Percentiles rank a stretch among this genome's conserved stretches.
These are phyloP conservation scores for Haplotaxodon microlepis DNA, from an alignment of 2,113 vertebrate genomes.

Conservation along the genomic window DNA sequence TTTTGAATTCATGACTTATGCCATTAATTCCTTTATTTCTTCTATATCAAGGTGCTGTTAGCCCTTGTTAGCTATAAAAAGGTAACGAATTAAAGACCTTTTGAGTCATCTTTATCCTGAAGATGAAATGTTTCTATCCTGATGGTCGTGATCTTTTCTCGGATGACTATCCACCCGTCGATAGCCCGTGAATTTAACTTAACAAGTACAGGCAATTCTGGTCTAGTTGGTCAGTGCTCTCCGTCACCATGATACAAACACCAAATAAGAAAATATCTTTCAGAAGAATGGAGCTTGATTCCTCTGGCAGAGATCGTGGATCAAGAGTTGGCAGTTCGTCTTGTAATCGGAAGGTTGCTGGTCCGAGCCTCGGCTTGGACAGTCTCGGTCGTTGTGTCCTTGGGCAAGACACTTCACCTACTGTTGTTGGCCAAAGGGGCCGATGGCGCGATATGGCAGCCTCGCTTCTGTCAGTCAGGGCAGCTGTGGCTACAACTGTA, in stretches of 20 bases:
- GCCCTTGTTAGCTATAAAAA: not conserved
- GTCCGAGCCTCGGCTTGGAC: accelerated
- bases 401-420: accelerated
- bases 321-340: not conserved
- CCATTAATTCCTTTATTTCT: not conserved
- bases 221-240: not conserved
- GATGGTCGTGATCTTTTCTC: accelerated
- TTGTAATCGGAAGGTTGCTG: not conserved
- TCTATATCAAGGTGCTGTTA: not conserved
- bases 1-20: accelerated
- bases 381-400: not conserved
- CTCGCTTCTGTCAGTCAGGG: too few relatives aligned
- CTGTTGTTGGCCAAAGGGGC: accelerated
- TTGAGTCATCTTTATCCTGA: not conserved
- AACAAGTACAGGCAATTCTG: not conserved
- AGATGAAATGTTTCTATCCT: not conserved
- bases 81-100: not conserved
- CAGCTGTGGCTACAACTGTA: not conserved
- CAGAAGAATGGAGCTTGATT: accelerated
- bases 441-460: accelerated
- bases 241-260: accelerated
- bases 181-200: not conserved
- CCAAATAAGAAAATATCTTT: not conserved
- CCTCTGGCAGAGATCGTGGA: accelerated
- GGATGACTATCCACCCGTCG: accelerated